Conservation (phyloP, 2,797 vertebrate species). For the Enteromius afrohamiltoni region DNA sequence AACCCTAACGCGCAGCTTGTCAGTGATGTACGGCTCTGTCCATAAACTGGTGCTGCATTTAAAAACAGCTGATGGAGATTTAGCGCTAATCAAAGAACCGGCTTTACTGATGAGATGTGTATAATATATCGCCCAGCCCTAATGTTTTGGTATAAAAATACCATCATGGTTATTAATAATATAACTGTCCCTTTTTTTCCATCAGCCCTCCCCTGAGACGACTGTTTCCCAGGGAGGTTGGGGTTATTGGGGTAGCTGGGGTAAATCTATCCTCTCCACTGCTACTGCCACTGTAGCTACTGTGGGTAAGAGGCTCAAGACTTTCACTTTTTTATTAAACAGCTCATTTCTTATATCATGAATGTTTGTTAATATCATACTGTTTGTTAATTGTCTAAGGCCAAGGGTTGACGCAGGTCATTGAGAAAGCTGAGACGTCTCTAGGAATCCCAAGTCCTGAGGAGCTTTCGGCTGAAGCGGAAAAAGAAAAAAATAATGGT, state of each 20-base stretch:
- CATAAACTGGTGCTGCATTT: no score
- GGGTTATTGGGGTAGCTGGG: slow-evolving; percentile 97
- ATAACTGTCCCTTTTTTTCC: background rate
- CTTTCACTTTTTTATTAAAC: background rate
- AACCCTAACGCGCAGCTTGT: no score
- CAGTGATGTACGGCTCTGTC: no score
- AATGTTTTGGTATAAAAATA: background rate
- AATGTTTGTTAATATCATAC: background rate
- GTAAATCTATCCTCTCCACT: slow-evolving; percentile 91
- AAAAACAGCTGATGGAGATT: no score
- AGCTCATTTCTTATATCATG: background rate
- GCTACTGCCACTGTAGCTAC: slow-evolving; percentile 92
- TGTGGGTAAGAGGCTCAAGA: slow-evolving; percentile 83
- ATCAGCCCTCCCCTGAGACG: slow-evolving; percentile 72
- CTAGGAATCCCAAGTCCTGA: slow-evolving; percentile 91
- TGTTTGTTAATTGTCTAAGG: slow-evolving; percentile 72
- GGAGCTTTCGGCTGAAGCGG: slow-evolving; percentile 80
- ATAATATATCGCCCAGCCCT: no score
- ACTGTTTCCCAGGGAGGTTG: slow-evolving; percentile 84
- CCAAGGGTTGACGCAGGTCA: slow-evolving; percentile 92
- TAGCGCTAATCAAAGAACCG: no score
- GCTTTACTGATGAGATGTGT: no score
- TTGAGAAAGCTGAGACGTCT: slow-evolving; percentile 95
- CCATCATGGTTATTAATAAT: background rate
- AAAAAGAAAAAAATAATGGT: slow-evolving; percentile 70